A percentile compares a stretch with the other conserved stretches of the same genome.
Evolutionary conservation across 1,140 invertebrate species (phyloP).

Genomic region (Trichogramma pretiosum): DNA sequence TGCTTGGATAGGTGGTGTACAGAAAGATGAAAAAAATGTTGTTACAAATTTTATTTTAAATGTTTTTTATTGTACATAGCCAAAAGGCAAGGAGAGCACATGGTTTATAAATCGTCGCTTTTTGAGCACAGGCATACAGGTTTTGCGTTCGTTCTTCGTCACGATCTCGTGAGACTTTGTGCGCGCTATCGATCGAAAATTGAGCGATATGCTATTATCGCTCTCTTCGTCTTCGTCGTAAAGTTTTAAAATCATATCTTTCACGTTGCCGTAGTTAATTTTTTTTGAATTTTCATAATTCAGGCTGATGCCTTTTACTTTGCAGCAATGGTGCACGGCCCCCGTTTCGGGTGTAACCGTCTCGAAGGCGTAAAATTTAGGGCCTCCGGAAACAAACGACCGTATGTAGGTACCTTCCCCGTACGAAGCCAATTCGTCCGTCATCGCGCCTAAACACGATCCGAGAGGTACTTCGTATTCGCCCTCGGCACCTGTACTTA

Average conservation of each 20-base stretch:
- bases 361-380: background rate
- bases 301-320: conserved; percentile 20
- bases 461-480: conserved; percentile 21
- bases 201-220: background rate
- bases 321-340: conserved; percentile 1
- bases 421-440: conserved; percentile 23
- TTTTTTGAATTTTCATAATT: conserved; percentile 8
- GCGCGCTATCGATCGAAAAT: background rate
- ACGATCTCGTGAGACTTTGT: background rate
- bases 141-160: background rate
- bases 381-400: conserved; percentile 17
- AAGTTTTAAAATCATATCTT: background rate
- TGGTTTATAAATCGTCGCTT: background rate
- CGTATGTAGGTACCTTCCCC: conserved; percentile 19
- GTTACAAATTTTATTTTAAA: no score
- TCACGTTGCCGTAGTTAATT: background rate
- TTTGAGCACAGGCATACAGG: background rate
- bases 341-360: background rate
- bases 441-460: conserved; percentile 30
- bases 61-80: no score
- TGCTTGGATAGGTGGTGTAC: no score
- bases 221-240: background rate
- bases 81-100: background rate
- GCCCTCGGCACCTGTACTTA: conserved; percentile 9
- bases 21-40: no score